Base-by-base conservation (phyloP, 1,140 invertebrate genomes). In the Chlorops oryzae region DNA sequence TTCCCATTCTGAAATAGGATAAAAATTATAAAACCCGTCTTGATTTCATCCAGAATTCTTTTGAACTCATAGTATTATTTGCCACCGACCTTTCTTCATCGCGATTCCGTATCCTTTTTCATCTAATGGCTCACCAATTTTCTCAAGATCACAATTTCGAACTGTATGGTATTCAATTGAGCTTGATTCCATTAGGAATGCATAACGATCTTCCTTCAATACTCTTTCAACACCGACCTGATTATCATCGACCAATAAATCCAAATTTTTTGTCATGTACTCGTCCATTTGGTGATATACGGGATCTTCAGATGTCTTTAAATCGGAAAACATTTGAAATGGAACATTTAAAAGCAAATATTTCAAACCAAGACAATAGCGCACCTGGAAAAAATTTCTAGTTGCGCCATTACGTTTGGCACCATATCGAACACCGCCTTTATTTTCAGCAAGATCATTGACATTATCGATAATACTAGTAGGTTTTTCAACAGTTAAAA, bases 61-160 rank as follows among this genome's bases (percentile, higher is more conserved):
- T 0, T 28, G 40, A 1, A 39, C 3, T 5, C 5, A 7, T 17
- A 10, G 12, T 0, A 9, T 13, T 3, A 1, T 34, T 41, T 41
- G 21, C 5, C 5, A 54, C 56, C 63, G 67, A 90, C 87, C 77
- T 75, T 90, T 90, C 50, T 78, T 80, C 82, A 91, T 89, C 0
- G 87, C 90, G 48, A 93, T 90, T 22, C 88, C 90, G 62, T 93
- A 93, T 10, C 88, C 87, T 67, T 94, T 94, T 27, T 83, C 84
- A 65, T 94, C 91, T 1, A 95, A 69, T 0, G 85, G 72, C 1
- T 82, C 83, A 2, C 90, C 90, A 25, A 94, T 79, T 74, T 85
- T 84, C 1, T 81, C 82, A 1, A 95, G 74, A 58, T 87, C 80
- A 62, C 92, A 96, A 47, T 91, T 78, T 28, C 89, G 78, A 62